Percentiles rank a stretch among this genome's conserved stretches.
Evolutionary conservation across 2,797 vertebrate species (phyloP).

Genomic region (Danio aesculapii): DNA sequence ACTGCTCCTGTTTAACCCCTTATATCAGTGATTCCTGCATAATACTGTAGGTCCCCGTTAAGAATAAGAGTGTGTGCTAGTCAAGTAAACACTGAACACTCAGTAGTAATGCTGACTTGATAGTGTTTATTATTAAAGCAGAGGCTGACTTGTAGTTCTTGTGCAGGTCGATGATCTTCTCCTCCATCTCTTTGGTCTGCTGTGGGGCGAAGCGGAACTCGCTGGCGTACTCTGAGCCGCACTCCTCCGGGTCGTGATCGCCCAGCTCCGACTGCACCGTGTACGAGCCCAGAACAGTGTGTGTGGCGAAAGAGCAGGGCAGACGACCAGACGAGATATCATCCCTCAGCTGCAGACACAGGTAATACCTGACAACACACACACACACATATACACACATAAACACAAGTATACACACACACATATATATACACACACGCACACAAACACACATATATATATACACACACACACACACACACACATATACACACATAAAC

Average conservation of each 20-base stretch:
- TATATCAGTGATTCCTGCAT: no score
- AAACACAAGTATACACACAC: no score
- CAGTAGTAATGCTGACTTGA: no score
- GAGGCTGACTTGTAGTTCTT: slow-evolving; percentile 86
- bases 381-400: neutral
- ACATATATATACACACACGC: no score
- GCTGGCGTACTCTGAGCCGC: slow-evolving; percentile 84
- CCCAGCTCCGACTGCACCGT: slow-evolving; percentile 94
- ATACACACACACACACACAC: no score
- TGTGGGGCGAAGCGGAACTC: slow-evolving; percentile 93
- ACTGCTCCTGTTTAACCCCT: no score
- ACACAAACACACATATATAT: no score
- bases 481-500: no score
- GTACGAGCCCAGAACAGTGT: slow-evolving; percentile 91
- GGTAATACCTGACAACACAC: slow-evolving; percentile 86
- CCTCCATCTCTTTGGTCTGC: slow-evolving; percentile 95
- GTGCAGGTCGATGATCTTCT: slow-evolving; percentile 93
- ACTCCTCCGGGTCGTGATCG: slow-evolving; percentile 92
- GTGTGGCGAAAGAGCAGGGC: slow-evolving; percentile 93
- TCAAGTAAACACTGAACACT: no score
- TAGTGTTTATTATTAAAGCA: no score
- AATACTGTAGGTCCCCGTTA: no score
- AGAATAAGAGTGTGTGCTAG: no score
- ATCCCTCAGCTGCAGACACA: slow-evolving; percentile 93
- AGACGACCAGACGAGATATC: slow-evolving; percentile 91